phyloP scores from a whole-genome alignment of 2,888 invertebrate genomes.

The Dicycla oo region DNA sequence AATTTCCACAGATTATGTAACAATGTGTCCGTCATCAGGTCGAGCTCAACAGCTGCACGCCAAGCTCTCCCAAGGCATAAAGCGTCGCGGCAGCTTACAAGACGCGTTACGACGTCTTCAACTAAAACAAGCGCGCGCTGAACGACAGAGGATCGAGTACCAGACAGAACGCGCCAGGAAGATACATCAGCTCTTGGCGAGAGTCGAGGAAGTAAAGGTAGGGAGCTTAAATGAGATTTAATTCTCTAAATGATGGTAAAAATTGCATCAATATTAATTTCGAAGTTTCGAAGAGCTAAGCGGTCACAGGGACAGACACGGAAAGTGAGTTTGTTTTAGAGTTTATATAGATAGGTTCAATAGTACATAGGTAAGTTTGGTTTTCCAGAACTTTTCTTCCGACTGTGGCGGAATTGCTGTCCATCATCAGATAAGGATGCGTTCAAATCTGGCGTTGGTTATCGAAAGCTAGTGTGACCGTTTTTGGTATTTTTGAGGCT shows the following conservation, averaged over 20 bases:
- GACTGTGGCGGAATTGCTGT: background rate
- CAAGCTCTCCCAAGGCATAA: constrained; percentile 97
- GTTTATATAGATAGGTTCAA: background rate
- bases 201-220: constrained; percentile 95
- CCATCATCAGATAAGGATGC: background rate
- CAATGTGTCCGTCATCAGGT: constrained; percentile 84
- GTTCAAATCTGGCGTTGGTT: no score
- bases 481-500: no score
- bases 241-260: background rate
- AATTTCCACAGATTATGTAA: no score
- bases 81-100: constrained; percentile 95
- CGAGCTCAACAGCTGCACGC: constrained; percentile 98
- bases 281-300: no score
- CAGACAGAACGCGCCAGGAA: constrained; percentile 96
- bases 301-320: no score
- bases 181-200: constrained; percentile 95
- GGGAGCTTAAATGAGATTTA: background rate
- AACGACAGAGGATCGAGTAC: constrained; percentile 95
- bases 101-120: constrained; percentile 95
- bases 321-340: no score
- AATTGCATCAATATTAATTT: background rate
- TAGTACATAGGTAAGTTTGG: background rate
- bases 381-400: background rate
- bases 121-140: constrained; percentile 97
- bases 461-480: no score